A percentile compares a stretch with the other conserved stretches of the same genome.
Evolutionary conservation across 2,113 vertebrate species (phyloP).

Genomic region (Lagopus muta): DNA sequence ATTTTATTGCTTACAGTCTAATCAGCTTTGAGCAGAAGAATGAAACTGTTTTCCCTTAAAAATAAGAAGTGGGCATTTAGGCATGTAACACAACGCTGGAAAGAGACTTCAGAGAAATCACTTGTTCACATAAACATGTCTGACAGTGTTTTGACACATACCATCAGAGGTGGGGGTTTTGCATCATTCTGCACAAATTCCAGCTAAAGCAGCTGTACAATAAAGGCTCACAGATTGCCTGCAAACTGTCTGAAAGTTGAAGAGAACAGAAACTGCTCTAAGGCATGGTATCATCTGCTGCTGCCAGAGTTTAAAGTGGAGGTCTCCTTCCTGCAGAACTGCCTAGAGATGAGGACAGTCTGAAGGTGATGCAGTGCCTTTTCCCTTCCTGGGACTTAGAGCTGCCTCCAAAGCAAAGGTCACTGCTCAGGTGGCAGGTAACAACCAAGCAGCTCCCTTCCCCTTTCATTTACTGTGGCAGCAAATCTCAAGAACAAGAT

Average conservation of each 20-base stretch:
- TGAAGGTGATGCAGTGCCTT: neutral
- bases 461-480: neutral
- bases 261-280: constrained; percentile 24
- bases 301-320: neutral
- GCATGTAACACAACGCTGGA: constrained; percentile 35
- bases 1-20: neutral
- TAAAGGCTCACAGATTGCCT: constrained; percentile 34
- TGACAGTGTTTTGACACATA: constrained; percentile 70
- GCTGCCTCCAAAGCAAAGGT: neutral
- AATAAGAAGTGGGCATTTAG: constrained; percentile 39
- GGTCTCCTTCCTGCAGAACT: neutral
- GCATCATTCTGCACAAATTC: constrained; percentile 35
- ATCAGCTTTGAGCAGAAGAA: constrained; percentile 6
- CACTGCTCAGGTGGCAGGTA: neutral
- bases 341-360: neutral
- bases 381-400: neutral
- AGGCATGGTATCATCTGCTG: neutral
- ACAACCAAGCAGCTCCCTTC: neutral
- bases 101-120: constrained; percentile 54
- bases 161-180: constrained; percentile 52
- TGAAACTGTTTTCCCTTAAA: constrained; percentile 28
- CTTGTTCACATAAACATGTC: constrained; percentile 51
- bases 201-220: constrained; percentile 32
- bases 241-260: constrained; percentile 26
- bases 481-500: neutral